These are phyloP conservation scores for Cephalopholis sonnerati DNA, from an alignment of 2,113 vertebrate genomes.

Conservation along the genomic window DNA sequence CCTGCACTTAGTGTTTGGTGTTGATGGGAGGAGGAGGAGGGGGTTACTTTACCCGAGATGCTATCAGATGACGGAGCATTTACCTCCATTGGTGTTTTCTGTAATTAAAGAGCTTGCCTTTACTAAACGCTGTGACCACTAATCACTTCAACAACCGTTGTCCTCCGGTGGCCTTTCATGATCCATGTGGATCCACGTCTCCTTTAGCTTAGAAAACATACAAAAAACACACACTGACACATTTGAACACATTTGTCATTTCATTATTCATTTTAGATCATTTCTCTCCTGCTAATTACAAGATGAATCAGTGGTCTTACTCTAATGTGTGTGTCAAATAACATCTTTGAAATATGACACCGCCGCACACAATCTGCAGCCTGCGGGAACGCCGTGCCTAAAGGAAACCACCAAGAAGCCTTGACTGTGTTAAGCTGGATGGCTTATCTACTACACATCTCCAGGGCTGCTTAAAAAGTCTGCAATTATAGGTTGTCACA, in stretches of 20 bases:
- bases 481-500: conserved; percentile 79
- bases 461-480: conserved; percentile 75
- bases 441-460: conserved; percentile 79
- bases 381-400: conserved; percentile 34
- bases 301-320: conserved; percentile 34
- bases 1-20: conserved; percentile 58
- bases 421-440: conserved; percentile 67
- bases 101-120: conserved; percentile 81
- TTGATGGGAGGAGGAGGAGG: conserved; percentile 33
- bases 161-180: conserved; percentile 62
- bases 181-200: conserved; percentile 35
- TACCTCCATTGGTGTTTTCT: conserved; percentile 75
- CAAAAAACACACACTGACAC: background rate
- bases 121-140: conserved; percentile 72
- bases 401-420: conserved; percentile 59
- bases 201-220: background rate
- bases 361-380: conserved; percentile 31
- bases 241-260: conserved; percentile 4
- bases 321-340: conserved; percentile 47
- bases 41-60: conserved; percentile 67
- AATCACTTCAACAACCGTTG: conserved; percentile 68
- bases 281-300: conserved; percentile 40
- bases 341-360: conserved; percentile 74
- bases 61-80: conserved; percentile 81
- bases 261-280: conserved; percentile 20